Conservation (phyloP, 2,888 invertebrate species). For the Cryptus armator region DNA sequence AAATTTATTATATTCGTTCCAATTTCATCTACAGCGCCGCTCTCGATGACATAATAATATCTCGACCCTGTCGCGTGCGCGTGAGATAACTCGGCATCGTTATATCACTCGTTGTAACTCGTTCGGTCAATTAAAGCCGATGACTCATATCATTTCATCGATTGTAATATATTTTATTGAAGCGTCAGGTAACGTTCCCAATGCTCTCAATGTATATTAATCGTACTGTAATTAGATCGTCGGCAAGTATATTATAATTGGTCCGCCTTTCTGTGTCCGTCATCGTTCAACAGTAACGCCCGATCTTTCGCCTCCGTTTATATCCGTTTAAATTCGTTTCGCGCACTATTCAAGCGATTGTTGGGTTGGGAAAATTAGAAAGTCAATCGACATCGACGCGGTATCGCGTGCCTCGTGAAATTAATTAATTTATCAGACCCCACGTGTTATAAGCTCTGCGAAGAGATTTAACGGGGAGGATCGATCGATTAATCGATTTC, state of each 20-base stretch:
- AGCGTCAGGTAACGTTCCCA: slow-evolving; percentile 1
- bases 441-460: not conserved
- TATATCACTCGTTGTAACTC: slow-evolving; percentile 23
- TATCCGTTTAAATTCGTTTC: slow-evolving; percentile 41
- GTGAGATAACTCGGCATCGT: slow-evolving; percentile 29
- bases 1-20: not conserved
- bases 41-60: slow-evolving; percentile 36
- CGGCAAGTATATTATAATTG: slow-evolving; percentile 22
- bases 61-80: slow-evolving; percentile 7
- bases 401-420: not conserved
- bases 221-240: slow-evolving; percentile 51
- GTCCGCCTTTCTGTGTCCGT: slow-evolving; percentile 15
- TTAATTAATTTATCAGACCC: slow-evolving; percentile 35
- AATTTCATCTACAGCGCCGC: not conserved
- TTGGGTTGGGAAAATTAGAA: slow-evolving; percentile 29
- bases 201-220: slow-evolving; percentile 39
- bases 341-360: not conserved
- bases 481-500: slow-evolving; percentile 7
- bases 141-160: slow-evolving; percentile 46
- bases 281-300: slow-evolving; percentile 42
- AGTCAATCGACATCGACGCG: slow-evolving; percentile 15
- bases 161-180: not conserved
- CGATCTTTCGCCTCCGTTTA: slow-evolving; percentile 18
- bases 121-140: slow-evolving; percentile 39
- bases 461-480: not conserved